Conservation (phyloP, 2,797 vertebrate genomes). For the Hydrolagus colliei region DNA sequence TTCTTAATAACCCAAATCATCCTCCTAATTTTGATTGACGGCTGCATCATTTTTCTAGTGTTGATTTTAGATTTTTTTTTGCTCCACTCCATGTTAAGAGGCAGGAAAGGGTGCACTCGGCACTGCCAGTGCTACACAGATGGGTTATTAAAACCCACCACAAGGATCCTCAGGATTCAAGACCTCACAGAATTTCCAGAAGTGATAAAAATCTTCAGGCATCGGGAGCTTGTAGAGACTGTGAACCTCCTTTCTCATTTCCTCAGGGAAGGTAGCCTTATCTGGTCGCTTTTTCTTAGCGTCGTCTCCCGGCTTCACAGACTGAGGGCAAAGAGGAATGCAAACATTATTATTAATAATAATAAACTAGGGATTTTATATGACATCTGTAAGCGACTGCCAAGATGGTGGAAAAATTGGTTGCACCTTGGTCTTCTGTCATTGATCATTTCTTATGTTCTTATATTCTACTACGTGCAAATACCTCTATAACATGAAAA, state of each 20-base stretch:
- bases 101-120: too few species aligned
- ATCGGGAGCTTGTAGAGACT: slow-evolving; percentile 69
- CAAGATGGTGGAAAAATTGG: too few species aligned
- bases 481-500: not conserved
- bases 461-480: not conserved
- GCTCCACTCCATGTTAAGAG: too few species aligned
- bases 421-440: too few species aligned
- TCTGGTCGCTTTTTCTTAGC: slow-evolving; percentile 60
- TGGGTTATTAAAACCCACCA: slow-evolving; percentile 54
- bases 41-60: too few species aligned
- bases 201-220: slow-evolving; percentile 85
- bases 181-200: slow-evolving; percentile 85
- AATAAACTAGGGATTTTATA: too few species aligned
- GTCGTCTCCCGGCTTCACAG: slow-evolving; percentile 46
- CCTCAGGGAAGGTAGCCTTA: slow-evolving; percentile 45
- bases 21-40: too few species aligned
- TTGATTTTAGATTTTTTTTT: too few species aligned
- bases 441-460: too few species aligned
- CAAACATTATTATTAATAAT: not conserved
- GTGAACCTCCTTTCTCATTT: slow-evolving; percentile 65
- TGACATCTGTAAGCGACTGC: too few species aligned
- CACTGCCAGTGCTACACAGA: not conserved
- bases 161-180: slow-evolving; percentile 66
- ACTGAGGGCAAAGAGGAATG: slow-evolving; percentile 42
- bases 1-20: too few species aligned